These are phyloP conservation scores for Cotesia vestalis DNA, from an alignment of 1,140 invertebrate species.

Conservation along the genomic window DNA sequence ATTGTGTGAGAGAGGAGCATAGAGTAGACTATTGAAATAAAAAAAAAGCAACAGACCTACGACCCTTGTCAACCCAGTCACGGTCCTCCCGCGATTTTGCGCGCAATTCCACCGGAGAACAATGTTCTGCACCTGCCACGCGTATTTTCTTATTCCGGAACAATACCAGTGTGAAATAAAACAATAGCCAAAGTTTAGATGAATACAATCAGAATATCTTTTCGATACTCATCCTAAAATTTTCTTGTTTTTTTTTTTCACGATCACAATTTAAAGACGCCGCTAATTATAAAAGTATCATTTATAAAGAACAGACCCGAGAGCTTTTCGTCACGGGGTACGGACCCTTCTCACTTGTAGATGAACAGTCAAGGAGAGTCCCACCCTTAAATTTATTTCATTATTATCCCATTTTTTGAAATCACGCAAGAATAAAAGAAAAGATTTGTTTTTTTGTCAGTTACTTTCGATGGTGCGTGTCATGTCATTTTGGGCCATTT, in stretches of 20 bases:
- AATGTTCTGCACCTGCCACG: constrained; percentile 22
- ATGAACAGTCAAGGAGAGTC: background rate
- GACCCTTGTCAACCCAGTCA: constrained; percentile 34
- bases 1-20: background rate
- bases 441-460: background rate
- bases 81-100: constrained; percentile 18
- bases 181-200: background rate
- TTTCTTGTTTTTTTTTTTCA: background rate
- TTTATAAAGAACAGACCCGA: constrained; percentile 28
- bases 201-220: background rate
- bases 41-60: background rate
- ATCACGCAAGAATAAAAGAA: background rate
- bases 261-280: constrained; percentile 3
- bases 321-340: constrained; percentile 17
- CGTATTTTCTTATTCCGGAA: background rate
- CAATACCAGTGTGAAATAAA: constrained; percentile 12
- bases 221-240: constrained; percentile 13
- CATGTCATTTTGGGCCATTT: background rate
- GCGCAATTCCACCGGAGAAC: constrained; percentile 1
- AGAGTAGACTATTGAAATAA: background rate
- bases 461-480: background rate
- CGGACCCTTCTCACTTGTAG: background rate
- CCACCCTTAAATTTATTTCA: background rate
- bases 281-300: constrained; percentile 40
- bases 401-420: constrained; percentile 2